Evolutionary conservation across 2,888 invertebrate genomes (phyloP), one percentile per base, ranked within the genome.

Genomic region (Tipula vernalis): DNA sequence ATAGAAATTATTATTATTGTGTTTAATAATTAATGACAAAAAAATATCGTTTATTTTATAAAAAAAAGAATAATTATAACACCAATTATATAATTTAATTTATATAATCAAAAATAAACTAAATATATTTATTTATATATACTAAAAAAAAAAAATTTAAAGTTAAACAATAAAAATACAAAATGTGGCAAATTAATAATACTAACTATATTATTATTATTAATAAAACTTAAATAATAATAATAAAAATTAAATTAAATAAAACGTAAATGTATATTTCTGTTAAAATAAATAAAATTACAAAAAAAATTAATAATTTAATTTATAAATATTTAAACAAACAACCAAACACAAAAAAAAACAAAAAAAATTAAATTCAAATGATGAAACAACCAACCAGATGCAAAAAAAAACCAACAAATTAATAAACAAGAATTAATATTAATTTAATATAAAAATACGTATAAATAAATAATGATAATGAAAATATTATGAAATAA

Each of bases 31-130:
- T 84, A 71, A n/a, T 18, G 15, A 57, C 51, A 57, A 57, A 51
- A 47, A 51, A 51, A 71, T 71, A 71, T 71, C 28, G 71, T 71
- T 71, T 71, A 71, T 28, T 28, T 71, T 28, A 28, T 71, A 71
- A 71, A 71, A 71, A 15, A 71, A 71, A 71, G 28, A 57, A 8
- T 28, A 71, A 71, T 71, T 71, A 71, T 71, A 71, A 71, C 71
- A 71, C 71, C 71, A 71, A 71, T 71, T 71, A 71, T 71, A 71
- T 71, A 71, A 71, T 71, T 71, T 71, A 71, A 71, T 71, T 71
- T 71, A 71, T 71, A 71, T 71, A 71, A 71, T 71, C 71, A 71
- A 71, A 28, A 71, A 71, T 71, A 28, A 71, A 71, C 71, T 71
- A 71, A 71, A 71, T 71, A 71, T 71, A 71, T 71, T 28, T 71